Evolutionary conservation across 1,140 invertebrate genomes (phyloP), one percentile per base, ranked within the genome.

Genomic region (Neocloeon triangulifer): DNA sequence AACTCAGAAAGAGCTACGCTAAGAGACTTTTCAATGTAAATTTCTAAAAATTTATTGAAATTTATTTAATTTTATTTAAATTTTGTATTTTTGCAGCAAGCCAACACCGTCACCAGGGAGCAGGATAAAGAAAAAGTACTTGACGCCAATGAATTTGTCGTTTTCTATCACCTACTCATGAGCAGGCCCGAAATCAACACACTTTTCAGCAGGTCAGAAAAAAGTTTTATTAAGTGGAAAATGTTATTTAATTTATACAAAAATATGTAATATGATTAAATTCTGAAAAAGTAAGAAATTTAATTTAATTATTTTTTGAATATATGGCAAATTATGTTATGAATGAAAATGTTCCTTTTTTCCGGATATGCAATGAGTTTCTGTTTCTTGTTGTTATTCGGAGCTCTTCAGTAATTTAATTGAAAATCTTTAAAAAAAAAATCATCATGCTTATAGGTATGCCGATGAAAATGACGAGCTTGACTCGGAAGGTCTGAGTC

Each of bases 101-200:
- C 62, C 4, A 62, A 66, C 39, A 58, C 50, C 5, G 48, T 51
- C 18, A 55, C 51, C 40, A 39, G 40, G 3, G 44, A 44, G 13
- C 47, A 44, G 6, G 43, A 51, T 21, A 57, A 48, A 15, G 52
- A 56, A 25, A 47, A 62, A 33, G 53, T 53, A 4, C 41, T 67
- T 25, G 60, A 66, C 41, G 50, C 49, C 13, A 50, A 62, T 4
- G 64, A 66, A 43, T 67, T 67, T 46, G 51, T 66, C 14, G 37
- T 43, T 3, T 66, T 67, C 41, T 66, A 63, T 40, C 50, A 58
- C 26, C 41, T 48, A 4, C 42, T 67, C 2, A 51, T 58, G 15
- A 48, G 52, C 23, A 48, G 62, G 33, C 52, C 55, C 13, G 63
- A 65, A 39, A 33, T 66, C 9, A 55, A 62, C 33, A 50, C 56